Evolutionary conservation across 2,888 invertebrate species (phyloP).

Genomic region (Ennomos erosarius): DNA sequence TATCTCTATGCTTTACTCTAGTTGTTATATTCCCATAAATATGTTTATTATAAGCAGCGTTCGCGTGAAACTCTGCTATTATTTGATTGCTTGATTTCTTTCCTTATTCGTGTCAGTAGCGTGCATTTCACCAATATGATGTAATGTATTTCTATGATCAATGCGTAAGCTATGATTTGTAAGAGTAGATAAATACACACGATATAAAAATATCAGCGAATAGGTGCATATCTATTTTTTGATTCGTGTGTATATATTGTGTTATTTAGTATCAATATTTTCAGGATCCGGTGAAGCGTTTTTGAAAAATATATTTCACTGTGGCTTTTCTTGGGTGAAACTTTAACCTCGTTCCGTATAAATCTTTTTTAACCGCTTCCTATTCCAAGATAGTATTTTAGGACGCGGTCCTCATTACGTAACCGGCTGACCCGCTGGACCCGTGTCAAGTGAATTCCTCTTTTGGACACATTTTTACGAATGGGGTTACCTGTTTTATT

Average conservation of each 20-base stretch:
- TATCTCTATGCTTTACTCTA: no score
- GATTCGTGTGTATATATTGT: no score
- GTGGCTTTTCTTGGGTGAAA: slow-evolving; percentile 11
- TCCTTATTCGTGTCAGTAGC: slow-evolving; percentile 8
- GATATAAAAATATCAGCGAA: no score
- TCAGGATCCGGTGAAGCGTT: no score
- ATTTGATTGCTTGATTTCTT: background rate
- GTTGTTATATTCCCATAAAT: no score
- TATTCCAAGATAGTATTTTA: slow-evolving; percentile 42
- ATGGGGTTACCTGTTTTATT: slow-evolving; percentile 39
- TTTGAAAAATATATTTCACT: slow-evolving; percentile 1
- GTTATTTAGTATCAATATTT: no score
- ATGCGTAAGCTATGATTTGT: background rate
- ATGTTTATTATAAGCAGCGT: background rate
- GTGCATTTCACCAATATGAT: slow-evolving; percentile 3
- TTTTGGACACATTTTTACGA: slow-evolving; percentile 48
- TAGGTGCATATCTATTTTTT: no score
- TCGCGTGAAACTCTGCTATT: slow-evolving; percentile 9
- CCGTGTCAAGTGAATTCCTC: slow-evolving; percentile 56
- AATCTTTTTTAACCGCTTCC: slow-evolving; percentile 44
- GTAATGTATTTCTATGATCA: slow-evolving; percentile 4
- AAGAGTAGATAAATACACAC: no score
- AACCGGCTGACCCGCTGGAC: slow-evolving; percentile 49
- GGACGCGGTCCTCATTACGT: slow-evolving; percentile 42
- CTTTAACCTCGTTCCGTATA: slow-evolving; percentile 40